These are phyloP conservation scores for Drosophila nannoptera DNA, from an alignment of 1,140 invertebrate genomes.

Conservation along the genomic window DNA sequence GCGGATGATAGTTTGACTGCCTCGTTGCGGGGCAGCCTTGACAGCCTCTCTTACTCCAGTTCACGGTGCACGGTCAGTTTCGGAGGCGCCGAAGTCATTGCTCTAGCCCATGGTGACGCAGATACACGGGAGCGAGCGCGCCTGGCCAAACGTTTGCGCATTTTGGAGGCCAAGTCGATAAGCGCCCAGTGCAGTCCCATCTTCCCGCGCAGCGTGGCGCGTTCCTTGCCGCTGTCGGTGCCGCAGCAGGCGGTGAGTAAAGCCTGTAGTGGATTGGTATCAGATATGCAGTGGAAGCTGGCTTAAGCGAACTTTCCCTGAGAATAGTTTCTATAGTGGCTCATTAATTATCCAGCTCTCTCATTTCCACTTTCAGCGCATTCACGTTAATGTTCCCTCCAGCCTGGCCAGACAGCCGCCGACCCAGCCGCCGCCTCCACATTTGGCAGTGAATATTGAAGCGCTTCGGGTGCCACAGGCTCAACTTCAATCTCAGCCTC, in stretches of 20 bases:
- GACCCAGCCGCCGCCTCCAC: slow-evolving; percentile 14
- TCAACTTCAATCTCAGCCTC: slow-evolving; percentile 9
- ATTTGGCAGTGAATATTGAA: slow-evolving; percentile 39
- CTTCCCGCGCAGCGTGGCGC: slow-evolving; percentile 65
- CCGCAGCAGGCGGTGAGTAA: slow-evolving; percentile 65
- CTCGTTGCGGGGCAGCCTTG: slow-evolving; percentile 70
- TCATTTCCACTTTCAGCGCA: slow-evolving; percentile 32
- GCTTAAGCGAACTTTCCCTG: too few species aligned
- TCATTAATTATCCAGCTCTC: neutral
- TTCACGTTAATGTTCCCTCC: slow-evolving; percentile 69
- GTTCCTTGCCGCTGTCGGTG: slow-evolving; percentile 49
- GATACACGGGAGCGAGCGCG: slow-evolving; percentile 57
- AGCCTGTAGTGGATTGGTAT: neutral
- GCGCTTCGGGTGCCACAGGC: slow-evolving; percentile 26
- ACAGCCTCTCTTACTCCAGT: slow-evolving; percentile 74
- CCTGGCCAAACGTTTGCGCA: slow-evolving; percentile 63
- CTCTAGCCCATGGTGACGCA: slow-evolving; percentile 38
- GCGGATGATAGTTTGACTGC: slow-evolving; percentile 74
- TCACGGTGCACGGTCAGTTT: slow-evolving; percentile 74
- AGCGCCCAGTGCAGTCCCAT: slow-evolving; percentile 78
- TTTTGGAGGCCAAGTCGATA: slow-evolving; percentile 76
- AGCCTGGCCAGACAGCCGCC: slow-evolving; percentile 49
- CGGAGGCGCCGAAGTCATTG: slow-evolving; percentile 68
- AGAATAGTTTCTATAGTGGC: neutral
- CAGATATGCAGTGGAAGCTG: too few species aligned